Percentiles rank a stretch among this genome's conserved stretches.
Conservation (phyloP, 2,888 invertebrate species). For the Augiades crinisus region DNA sequence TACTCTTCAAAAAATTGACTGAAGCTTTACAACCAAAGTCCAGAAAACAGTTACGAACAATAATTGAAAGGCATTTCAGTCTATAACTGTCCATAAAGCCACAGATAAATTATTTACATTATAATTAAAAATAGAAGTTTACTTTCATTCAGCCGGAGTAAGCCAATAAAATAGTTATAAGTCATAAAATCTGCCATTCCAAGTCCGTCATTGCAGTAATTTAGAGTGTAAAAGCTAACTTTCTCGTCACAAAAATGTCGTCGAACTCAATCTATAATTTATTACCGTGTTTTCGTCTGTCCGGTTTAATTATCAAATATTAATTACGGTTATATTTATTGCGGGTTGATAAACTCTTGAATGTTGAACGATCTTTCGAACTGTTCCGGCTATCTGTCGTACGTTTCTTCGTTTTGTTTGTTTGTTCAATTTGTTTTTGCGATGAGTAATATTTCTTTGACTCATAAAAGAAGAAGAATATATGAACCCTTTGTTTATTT, state of each 20-base stretch:
- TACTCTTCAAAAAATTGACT: no score
- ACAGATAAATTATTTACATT: conserved; percentile 6
- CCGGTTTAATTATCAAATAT: conserved; percentile 51
- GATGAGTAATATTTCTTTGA: no score
- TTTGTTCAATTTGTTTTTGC: no score
- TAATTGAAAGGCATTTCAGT: neutral
- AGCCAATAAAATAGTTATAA: conserved; percentile 23
- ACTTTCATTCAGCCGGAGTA: conserved; percentile 14
- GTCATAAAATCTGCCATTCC: no score
- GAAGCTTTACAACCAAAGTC: neutral
- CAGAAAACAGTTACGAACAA: no score
- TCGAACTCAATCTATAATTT: conserved; percentile 38
- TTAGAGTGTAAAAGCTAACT: conserved; percentile 26
- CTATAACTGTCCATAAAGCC: conserved; percentile 4
- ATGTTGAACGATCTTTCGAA: conserved; percentile 1
- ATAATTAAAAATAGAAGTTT: conserved; percentile 16
- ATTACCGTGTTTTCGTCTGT: conserved; percentile 44
- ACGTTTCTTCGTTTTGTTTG: neutral
- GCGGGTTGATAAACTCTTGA: conserved; percentile 24
- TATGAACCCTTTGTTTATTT: no score
- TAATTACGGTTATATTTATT: conserved; percentile 51
- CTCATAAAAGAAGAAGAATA: no score
- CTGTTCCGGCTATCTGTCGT: neutral
- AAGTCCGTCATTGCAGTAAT: conserved; percentile 13
- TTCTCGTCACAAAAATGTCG: conserved; percentile 40